These are phyloP conservation scores for Heliconius ethilla DNA, from an alignment of 2,888 invertebrate genomes.

Conservation along the genomic window DNA sequence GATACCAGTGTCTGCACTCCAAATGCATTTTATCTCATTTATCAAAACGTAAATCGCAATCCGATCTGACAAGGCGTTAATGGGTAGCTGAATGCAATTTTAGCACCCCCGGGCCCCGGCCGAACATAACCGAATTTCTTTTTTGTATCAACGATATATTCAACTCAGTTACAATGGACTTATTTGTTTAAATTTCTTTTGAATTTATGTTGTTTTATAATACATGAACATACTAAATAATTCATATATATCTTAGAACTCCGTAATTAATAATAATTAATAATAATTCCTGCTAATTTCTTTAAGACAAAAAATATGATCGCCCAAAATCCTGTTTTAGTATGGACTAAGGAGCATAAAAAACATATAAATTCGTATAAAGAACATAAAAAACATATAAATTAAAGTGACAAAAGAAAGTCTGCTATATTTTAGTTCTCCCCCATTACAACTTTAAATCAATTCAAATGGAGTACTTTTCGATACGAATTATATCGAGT, in stretches of 20 bases:
- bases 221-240: too few species aligned
- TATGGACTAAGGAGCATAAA: neutral
- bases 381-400: neutral
- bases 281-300: too few species aligned
- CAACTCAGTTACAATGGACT: constrained; percentile 46
- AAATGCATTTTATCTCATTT: constrained; percentile 69
- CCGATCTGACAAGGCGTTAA: constrained; percentile 82
- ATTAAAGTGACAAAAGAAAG: neutral
- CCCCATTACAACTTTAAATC: constrained; percentile 19
- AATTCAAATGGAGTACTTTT: constrained; percentile 28
- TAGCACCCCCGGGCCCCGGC: constrained; percentile 67
- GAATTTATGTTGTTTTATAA: neutral
- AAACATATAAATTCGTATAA: neutral
- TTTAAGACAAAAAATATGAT: too few species aligned
- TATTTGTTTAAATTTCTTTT: constrained; percentile 38
- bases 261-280: too few species aligned
- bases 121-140: constrained; percentile 70
- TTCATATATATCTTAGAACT: too few species aligned
- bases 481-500: constrained; percentile 36
- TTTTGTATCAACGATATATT: constrained; percentile 47
- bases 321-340: too few species aligned
- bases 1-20: constrained; percentile 36
- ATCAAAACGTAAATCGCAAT: constrained; percentile 79
- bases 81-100: constrained; percentile 81
- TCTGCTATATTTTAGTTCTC: neutral